Evolutionary conservation across 92 coral and sea anemone species (phyloP).

Genomic region (Micromussa lordhowensis): DNA sequence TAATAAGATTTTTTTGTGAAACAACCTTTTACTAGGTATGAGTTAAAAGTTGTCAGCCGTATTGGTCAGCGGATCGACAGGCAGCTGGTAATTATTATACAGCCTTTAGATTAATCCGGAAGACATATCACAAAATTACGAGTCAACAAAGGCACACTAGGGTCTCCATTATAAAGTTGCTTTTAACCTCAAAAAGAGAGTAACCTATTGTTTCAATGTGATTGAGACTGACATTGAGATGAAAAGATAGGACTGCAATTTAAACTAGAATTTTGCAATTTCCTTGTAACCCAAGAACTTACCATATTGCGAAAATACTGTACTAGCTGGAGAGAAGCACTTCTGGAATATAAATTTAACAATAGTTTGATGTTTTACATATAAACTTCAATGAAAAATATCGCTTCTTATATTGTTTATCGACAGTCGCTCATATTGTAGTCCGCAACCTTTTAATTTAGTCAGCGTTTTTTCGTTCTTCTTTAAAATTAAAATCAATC

Average conservation of each 20-base stretch:
- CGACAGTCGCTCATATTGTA: background rate
- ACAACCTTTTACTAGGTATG: background rate
- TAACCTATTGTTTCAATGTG: conserved; percentile 6
- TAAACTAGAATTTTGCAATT: background rate
- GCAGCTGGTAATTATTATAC: background rate
- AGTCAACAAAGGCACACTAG: background rate
- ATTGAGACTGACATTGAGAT: background rate
- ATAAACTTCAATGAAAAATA: background rate
- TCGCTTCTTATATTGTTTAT: conserved; percentile 6
- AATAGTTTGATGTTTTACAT: background rate
- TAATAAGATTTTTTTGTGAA: background rate
- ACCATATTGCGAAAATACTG: background rate
- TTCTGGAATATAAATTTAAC: background rate
- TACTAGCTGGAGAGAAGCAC: background rate
- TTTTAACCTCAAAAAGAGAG: conserved; percentile 19
- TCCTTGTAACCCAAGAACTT: background rate
- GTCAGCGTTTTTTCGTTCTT: background rate
- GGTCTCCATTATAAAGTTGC: background rate
- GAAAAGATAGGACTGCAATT: background rate
- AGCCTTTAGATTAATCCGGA: background rate
- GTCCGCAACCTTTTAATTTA: background rate
- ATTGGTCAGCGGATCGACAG: conserved; percentile 5
- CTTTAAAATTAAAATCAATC: conserved; percentile 4
- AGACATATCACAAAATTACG: background rate
- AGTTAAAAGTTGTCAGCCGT: background rate